These are phyloP conservation scores for Mirza zaza DNA, from an alignment of 2,113 vertebrate genomes.

Conservation along the genomic window DNA sequence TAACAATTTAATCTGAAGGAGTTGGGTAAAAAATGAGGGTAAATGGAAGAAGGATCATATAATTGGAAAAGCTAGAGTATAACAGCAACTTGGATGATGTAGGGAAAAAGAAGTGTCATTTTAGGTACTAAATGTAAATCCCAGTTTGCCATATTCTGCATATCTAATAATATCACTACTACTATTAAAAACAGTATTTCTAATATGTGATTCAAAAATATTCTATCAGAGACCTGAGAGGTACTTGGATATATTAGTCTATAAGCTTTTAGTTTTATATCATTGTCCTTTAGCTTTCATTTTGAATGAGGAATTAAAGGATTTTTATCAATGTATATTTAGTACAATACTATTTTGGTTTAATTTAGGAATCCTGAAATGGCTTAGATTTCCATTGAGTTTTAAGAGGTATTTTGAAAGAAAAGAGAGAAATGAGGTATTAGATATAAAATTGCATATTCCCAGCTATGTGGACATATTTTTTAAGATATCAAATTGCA, in stretches of 20 bases:
- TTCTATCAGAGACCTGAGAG: not conserved
- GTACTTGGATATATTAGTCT: not conserved
- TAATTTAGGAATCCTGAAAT: slow-evolving; percentile 56
- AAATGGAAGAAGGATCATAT: not conserved
- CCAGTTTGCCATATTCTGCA: not conserved
- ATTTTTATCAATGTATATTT: slow-evolving; percentile 34
- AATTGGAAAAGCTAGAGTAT: not conserved
- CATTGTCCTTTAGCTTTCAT: not conserved
- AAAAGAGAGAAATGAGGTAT: not conserved
- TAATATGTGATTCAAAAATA: slow-evolving; percentile 8
- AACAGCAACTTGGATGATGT: not conserved
- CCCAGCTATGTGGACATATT: not conserved
- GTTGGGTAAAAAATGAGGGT: slow-evolving; percentile 1
- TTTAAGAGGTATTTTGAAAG: slow-evolving; percentile 37
- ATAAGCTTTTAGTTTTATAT: not conserved
- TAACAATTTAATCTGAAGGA: slow-evolving; percentile 22
- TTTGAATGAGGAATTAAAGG: slow-evolving; percentile 35
- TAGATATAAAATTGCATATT: not conserved
- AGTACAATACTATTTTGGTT: slow-evolving; percentile 23
- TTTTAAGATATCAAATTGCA: slow-evolving; percentile 45
- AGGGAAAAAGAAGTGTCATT: not conserved
- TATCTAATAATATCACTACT: not conserved
- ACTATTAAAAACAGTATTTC: not conserved
- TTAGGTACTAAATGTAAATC: not conserved
- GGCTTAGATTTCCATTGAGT: not conserved